These are phyloP conservation scores for Artibeus jamaicensis DNA, from an alignment of 2,797 vertebrate genomes.

Conservation along the genomic window DNA sequence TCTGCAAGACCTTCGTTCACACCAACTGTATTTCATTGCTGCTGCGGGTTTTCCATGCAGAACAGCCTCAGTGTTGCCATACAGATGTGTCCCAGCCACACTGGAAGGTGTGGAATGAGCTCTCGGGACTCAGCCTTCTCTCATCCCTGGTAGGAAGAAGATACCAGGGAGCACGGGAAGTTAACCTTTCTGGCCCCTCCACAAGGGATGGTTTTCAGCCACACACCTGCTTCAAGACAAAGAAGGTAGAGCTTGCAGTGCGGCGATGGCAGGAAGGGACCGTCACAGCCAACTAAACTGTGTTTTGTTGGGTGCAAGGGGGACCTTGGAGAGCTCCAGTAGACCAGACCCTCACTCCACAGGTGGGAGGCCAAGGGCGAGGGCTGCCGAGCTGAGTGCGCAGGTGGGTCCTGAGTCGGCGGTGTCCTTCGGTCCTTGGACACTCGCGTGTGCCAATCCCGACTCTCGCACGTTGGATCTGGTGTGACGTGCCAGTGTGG, in stretches of 20 bases:
- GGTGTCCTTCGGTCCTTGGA: fast-evolving
- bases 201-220: fast-evolving
- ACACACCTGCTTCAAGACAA: neutral
- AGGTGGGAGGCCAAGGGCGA: too few species aligned
- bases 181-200: neutral
- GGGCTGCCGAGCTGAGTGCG: fast-evolving
- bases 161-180: fast-evolving
- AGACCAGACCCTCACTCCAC: neutral
- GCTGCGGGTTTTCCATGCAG: neutral
- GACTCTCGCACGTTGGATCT: neutral
- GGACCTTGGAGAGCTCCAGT: neutral
- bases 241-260: too few species aligned
- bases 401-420: neutral
- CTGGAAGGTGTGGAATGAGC: neutral
- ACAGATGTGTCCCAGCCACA: fast-evolving
- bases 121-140: neutral
- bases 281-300: neutral
- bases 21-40: neutral
- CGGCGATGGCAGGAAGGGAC: neutral
- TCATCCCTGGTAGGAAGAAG: neutral
- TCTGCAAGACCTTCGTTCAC: neutral
- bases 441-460: fast-evolving
- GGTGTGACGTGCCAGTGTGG: fast-evolving
- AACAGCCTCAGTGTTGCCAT: too few species aligned
- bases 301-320: neutral